phyloP scores from a whole-genome alignment of 2,888 invertebrate species.

The Thyatira batis region DNA sequence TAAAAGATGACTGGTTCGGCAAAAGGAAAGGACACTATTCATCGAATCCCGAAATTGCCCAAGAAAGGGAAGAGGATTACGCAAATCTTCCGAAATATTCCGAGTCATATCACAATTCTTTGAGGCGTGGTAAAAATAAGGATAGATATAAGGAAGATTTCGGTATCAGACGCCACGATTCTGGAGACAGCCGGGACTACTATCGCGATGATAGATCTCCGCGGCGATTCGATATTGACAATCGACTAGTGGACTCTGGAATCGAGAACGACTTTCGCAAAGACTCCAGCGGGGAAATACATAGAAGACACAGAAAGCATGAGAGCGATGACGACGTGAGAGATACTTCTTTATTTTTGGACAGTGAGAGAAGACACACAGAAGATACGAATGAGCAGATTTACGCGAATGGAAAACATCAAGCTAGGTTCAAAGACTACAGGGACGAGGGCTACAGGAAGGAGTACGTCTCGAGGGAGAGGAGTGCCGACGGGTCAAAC shows the following conservation, averaged over 20 bases:
- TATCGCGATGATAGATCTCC: conserved; percentile 71
- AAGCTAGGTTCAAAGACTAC: conserved; percentile 60
- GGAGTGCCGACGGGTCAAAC: conserved; percentile 85
- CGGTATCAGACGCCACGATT: conserved; percentile 68
- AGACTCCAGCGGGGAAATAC: conserved; percentile 84
- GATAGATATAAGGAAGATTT: conserved; percentile 62
- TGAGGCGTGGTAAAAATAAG: conserved; percentile 83
- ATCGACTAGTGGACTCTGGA: conserved; percentile 88
- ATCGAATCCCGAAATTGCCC: conserved; percentile 84
- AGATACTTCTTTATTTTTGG: conserved; percentile 86
- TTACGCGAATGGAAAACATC: conserved; percentile 71
- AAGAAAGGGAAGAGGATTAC: conserved; percentile 75
- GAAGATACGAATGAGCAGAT: conserved; percentile 83
- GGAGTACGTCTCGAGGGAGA: conserved; percentile 67
- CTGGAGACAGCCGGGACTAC: conserved; percentile 78
- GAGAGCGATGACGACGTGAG: conserved; percentile 88
- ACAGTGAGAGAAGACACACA: conserved; percentile 88
- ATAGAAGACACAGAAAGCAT: conserved; percentile 63
- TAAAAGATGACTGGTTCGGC: conserved; percentile 70
- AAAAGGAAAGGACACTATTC: conserved; percentile 81
- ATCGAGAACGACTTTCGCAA: conserved; percentile 91
- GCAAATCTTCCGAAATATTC: conserved; percentile 72
- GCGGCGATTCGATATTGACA: conserved; percentile 79
- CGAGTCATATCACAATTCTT: conserved; percentile 83
- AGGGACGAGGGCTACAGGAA: conserved; percentile 66